Evolutionary conservation across 2,113 vertebrate species (phyloP), one percentile per base, ranked within the genome.

Genomic region (Terrapene triunguis): DNA sequence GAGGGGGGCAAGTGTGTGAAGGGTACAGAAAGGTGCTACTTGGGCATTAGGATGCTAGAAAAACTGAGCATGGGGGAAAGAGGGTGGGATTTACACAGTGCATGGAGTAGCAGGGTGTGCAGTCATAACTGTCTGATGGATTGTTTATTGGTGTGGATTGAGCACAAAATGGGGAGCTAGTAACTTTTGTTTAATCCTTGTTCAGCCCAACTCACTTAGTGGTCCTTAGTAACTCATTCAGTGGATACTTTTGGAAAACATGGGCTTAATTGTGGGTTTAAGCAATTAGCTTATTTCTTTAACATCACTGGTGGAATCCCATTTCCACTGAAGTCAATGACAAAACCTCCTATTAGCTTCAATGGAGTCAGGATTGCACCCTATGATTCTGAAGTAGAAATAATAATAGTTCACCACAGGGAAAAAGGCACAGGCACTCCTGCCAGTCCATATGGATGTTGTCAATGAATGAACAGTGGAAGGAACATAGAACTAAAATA

Each of bases 11-110:
- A 12, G 27, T 87, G 95, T 78, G 90, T 10, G 72, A 80, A 69
- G 35, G 17, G 35, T 53, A 27, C 84, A 90, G 90, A 85, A 95
- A 94, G 82, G 62, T 35, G 90, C 47, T 89, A 93, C 35, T 47
- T 76, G 42, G 74, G 74, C 11, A 47, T 27, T 12, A 47, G 22
- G 42, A 44, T 47, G 21, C 42, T 24, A 27, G 24, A 24, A 76
- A 76, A 47, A 44, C 38, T 44, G 24, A 76, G 42, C 42, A 27
- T 44, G 3, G 22, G 10, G 42, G 38, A 47, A 72, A 44, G 22
- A 47, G 22, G 38, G 12, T 27, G 25, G 74, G 42, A 78, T 44
- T 47, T 78, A 16, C 13, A 78, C 25, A 74, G 38, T 74, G 11
- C n/a, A 38, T 10, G 19, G 38, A 42, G 38, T 44, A 74, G 38